phyloP scores from a whole-genome alignment of 2,113 vertebrate species.

The Sander vitreus region DNA sequence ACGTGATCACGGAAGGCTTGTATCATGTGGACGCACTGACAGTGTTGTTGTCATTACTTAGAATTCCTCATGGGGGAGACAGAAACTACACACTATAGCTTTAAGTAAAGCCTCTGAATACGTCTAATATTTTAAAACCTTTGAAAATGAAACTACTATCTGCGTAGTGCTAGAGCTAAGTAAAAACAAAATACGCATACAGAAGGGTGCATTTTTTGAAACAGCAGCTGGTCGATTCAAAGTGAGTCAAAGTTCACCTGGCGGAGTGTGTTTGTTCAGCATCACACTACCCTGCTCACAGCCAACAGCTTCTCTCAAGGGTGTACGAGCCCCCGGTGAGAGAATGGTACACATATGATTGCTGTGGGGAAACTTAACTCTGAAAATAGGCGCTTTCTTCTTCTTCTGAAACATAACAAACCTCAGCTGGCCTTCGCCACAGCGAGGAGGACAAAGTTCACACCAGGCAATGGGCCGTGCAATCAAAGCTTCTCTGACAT shows the following conservation, averaged over 20 bases:
- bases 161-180: not conserved
- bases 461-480: not conserved
- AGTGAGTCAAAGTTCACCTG: conserved; percentile 28
- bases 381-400: not conserved
- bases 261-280: conserved; percentile 7
- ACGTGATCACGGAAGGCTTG: too few relatives aligned
- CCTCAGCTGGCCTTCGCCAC: not conserved
- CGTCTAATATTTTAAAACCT: not conserved
- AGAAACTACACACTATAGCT: too few relatives aligned
- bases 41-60: too few relatives aligned
- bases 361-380: conserved; percentile 14
- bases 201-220: not conserved
- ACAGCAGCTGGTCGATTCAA: not conserved
- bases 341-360: not conserved
- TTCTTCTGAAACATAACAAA: conserved; percentile 8
- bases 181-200: too few relatives aligned
- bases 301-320: not conserved
- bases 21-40: too few relatives aligned
- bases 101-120: too few relatives aligned
- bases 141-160: not conserved
- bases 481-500: conserved; percentile 41
- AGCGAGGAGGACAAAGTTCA: conserved; percentile 36
- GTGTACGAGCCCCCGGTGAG: not conserved
- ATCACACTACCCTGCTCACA: not conserved
- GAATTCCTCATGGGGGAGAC: too few relatives aligned